phyloP scores from a whole-genome alignment of 1,140 invertebrate genomes.

The Drosophila rufa region DNA sequence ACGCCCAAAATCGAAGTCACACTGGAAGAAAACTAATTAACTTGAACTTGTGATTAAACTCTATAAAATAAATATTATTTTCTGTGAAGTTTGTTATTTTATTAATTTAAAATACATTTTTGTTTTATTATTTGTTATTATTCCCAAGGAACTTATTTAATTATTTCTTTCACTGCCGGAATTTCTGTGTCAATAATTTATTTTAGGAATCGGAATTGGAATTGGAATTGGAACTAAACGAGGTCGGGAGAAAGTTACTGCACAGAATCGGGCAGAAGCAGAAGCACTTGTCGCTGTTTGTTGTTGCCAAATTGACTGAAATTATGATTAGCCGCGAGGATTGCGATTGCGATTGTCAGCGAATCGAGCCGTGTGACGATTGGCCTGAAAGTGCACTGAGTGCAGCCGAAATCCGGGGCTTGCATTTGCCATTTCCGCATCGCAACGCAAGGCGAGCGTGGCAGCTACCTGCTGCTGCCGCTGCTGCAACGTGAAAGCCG shows the following conservation, averaged over 20 bases:
- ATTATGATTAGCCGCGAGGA: conserved; percentile 70
- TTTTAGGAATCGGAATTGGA: conserved; percentile 71
- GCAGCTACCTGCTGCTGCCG: conserved; percentile 19
- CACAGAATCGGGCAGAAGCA: conserved; percentile 34
- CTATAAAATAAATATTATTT: too few species aligned
- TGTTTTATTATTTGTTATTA: too few species aligned
- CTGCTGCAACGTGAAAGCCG: conserved; percentile 17
- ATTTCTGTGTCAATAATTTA: conserved; percentile 76
- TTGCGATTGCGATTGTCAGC: conserved; percentile 62
- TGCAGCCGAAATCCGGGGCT: conserved; percentile 56
- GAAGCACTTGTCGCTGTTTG: conserved; percentile 61
- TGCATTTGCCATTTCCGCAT: conserved; percentile 65
- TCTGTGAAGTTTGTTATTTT: too few species aligned
- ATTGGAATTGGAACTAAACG: conserved; percentile 62
- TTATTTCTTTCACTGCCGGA: conserved; percentile 15
- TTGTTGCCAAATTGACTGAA: conserved; percentile 69
- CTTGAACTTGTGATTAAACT: too few species aligned
- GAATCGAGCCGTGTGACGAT: conserved; percentile 80
- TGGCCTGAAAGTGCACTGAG: conserved; percentile 77
- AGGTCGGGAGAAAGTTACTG: conserved; percentile 78
- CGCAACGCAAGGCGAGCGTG: conserved; percentile 25
- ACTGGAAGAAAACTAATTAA: background rate
- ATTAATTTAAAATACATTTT: too few species aligned
- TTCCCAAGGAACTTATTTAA: too few species aligned
- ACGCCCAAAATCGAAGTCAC: conserved; percentile 23